phyloP scores from a whole-genome alignment of 1,140 invertebrate genomes.

The Lepidurus apus region DNA sequence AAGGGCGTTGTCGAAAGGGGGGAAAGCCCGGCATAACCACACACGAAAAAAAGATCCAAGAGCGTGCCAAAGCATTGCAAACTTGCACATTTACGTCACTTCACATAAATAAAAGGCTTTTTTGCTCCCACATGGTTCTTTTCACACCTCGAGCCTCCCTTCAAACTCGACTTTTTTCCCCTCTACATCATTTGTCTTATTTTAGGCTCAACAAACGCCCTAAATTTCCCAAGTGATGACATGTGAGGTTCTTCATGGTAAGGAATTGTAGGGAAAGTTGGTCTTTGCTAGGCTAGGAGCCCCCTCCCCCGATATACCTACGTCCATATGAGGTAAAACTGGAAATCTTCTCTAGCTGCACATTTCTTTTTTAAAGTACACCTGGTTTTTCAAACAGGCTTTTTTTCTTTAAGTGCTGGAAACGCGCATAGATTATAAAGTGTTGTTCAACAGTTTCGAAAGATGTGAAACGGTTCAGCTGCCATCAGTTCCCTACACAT shows the following conservation, averaged over 20 bases:
- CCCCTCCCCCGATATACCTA: background rate
- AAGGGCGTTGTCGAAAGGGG: background rate
- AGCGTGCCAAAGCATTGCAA: background rate
- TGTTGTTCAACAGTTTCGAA: too few relatives aligned
- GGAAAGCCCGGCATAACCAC: too few relatives aligned
- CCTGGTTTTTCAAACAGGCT: too few relatives aligned
- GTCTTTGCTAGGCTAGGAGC: background rate
- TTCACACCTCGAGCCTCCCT: background rate
- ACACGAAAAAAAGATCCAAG: background rate
- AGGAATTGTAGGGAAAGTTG: background rate
- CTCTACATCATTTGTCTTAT: background rate
- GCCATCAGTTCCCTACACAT: too few relatives aligned
- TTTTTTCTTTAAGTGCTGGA: too few relatives aligned
- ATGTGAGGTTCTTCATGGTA: background rate
- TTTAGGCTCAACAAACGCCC: slow-evolving; percentile 18
- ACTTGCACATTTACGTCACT: background rate
- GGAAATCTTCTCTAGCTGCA: background rate
- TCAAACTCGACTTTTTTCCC: background rate
- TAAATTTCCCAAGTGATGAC: slow-evolving; percentile 7
- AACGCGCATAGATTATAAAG: too few relatives aligned
- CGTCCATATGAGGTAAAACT: background rate
- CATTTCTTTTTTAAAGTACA: too few relatives aligned
- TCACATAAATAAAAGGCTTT: background rate
- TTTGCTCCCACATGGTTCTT: background rate
- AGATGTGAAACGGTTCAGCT: too few relatives aligned